phyloP scores from a whole-genome alignment of 2,888 invertebrate species.

The Callinectes sapidus region DNA sequence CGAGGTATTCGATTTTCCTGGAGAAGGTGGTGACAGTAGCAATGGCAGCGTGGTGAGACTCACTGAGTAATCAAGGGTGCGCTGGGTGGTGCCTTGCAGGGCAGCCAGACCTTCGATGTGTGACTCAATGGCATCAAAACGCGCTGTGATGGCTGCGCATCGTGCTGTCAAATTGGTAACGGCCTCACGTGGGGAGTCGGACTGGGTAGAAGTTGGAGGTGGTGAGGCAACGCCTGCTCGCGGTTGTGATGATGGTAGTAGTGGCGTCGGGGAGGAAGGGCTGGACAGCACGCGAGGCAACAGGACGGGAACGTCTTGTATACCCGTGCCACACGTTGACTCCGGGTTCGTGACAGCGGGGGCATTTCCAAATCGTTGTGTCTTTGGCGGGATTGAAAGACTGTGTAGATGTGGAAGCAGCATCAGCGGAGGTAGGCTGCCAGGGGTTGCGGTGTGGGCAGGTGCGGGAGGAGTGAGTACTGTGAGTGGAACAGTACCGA shows the following conservation, averaged over 20 bases:
- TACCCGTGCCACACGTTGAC: not conserved
- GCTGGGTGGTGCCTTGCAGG: not conserved
- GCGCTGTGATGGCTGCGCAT: no score
- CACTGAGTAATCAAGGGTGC: no score
- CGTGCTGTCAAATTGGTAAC: no score
- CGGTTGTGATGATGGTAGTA: not conserved
- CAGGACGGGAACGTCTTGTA: not conserved
- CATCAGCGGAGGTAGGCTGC: no score
- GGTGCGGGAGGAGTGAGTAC: no score
- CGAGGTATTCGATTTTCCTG: no score
- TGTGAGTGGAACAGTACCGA: conserved; percentile 27
- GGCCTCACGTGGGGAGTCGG: not conserved
- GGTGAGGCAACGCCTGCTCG: not conserved
- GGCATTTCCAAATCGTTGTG: not conserved
- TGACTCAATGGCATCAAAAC: no score
- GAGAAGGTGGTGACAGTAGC: no score
- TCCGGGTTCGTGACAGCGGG: not conserved
- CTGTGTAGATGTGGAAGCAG: not conserved
- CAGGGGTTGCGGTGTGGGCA: not conserved
- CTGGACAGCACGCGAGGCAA: not conserved
- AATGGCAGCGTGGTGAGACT: no score
- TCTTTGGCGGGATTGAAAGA: not conserved
- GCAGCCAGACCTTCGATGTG: not conserved
- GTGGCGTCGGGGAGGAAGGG: not conserved
- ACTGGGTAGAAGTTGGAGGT: not conserved